A percentile compares a stretch with the other conserved stretches of the same genome.
These are phyloP conservation scores for Trichoplax adhaerens DNA, from an alignment of 37 sponge, comb jelly and placozoan species.

Conservation along the genomic window DNA sequence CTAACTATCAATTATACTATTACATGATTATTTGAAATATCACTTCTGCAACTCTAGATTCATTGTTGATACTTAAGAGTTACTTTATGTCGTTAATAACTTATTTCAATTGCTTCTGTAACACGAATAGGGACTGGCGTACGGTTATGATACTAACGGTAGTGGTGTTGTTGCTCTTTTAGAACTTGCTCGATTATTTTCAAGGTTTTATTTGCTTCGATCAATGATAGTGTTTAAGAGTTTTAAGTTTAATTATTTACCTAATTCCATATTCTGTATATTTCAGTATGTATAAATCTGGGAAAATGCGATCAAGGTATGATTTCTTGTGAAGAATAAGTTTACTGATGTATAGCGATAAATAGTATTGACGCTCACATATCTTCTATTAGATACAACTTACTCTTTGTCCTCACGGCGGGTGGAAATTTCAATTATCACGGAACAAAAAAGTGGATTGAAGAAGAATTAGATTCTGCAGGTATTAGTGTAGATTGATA, in stretches of 20 bases:
- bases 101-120: not conserved
- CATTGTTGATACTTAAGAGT: not conserved
- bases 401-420: slow-evolving; percentile 63
- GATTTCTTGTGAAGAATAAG: no score
- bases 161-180: slow-evolving; percentile 71
- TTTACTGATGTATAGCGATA: not conserved
- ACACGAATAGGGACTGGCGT: slow-evolving; percentile 27
- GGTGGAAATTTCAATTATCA: slow-evolving; percentile 76
- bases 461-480: slow-evolving; percentile 36
- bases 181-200: slow-evolving; percentile 69
- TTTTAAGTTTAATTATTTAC: slow-evolving; percentile 2
- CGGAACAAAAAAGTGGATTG: slow-evolving; percentile 62
- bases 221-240: not conserved
- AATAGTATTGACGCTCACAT: not conserved
- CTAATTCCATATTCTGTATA: slow-evolving; percentile 1
- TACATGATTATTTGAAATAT: not conserved
- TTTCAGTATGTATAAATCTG: not conserved
- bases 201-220: slow-evolving; percentile 30
- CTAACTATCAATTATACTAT: no score
- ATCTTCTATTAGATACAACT: slow-evolving; percentile 27
- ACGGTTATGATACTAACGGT: slow-evolving; percentile 59
- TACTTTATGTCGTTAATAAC: not conserved
- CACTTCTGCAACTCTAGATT: no score
- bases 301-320: not conserved
- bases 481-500: not conserved